Evolutionary conservation across 1,140 invertebrate genomes (phyloP), one percentile per base, ranked within the genome.

Genomic region (Leucophenga varia): DNA sequence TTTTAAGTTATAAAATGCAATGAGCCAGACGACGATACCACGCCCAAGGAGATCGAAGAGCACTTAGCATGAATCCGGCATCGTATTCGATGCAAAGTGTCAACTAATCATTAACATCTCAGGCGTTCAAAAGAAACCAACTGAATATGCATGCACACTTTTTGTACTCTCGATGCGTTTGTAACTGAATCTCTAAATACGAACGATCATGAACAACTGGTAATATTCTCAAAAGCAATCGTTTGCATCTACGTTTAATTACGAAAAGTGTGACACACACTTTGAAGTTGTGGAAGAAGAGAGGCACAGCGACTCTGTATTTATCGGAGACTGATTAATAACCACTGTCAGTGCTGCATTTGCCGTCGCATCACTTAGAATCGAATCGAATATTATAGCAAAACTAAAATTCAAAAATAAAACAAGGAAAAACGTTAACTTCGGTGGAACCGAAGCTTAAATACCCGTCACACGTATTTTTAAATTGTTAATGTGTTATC

Each of bases 291-390:
- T 22, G 13, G 47, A 2, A 10, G 46, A 19, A 34, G 52, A 35
- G 44, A 49, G 53, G 53, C 21, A 40, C 41, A 25, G 40, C 9
- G 25, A 7, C 22, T 52, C 61, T 56, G 49, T 67, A 63, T 63
- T 59, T 67, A 67, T 67, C 64, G 64, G 56, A 54, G 68, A 63
- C 56, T 67, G 63, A 67, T 67, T 68, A 67, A 67, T 68, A 68
- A 67, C 63, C 53, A 43, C 46, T 67, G 64, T 59, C 63, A 61
- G 38, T 40, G 50, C 25, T 30, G 25, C 45, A 19, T 6, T 25
- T 10, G 22, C 22, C 5, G 5, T 10, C 22, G 22, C 22, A 25
- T 10, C 22, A 10, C 5, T 5, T 10, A 25, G 22, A 25, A 25
- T 25, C 22, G 10, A 25, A 25, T 10, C 22, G 22, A 25, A 25